Evolutionary conservation across 2,888 invertebrate species (phyloP), one percentile per base, ranked within the genome.

Genomic region (Neelides folsomi): DNA sequence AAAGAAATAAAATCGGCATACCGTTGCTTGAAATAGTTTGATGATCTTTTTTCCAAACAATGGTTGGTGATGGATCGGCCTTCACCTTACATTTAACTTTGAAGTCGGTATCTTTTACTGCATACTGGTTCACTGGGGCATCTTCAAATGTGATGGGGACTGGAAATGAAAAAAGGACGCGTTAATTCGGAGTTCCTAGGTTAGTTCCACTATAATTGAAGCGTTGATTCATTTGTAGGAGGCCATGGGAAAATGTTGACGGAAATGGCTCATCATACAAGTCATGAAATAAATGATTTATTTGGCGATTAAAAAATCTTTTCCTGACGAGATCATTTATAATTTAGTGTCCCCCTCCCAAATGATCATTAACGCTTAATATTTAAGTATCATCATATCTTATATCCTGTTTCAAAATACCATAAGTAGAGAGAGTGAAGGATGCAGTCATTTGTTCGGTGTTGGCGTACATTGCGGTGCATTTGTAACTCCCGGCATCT

Each of bases 131-230:
- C 66, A 77, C 77, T 37, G 89, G 87, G 0, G 89, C 89, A 69
- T 90, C 83, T 12, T 80, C 80, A 81, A 86, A 87, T 56, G 83
- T 86, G 54, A 92, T 87, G 39, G 84, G 83, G 68, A 84, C 89
- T 89, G 71, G 51, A 72, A 69, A 64, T 54, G 49, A 52, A 47
- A 52, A 47, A 35, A 44, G 34, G 48, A 41, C n/a, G 12, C n/a
- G n/a, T n/a, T n/a, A n/a, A n/a, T n/a, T n/a, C 7, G 15, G 36
- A 38, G 16, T 18, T 8, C 36, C 8, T 27, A 27, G 36, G 12
- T 1, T 13, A 8, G 12, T 7, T 49, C 36, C 13, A 44, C 7
- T 9, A 13, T 18, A 13, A 4, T 18, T 10, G 7, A 2, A 44
- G 18, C 20, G 2, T 1, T 18, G 13, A 12, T 9, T 44, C 13